These are phyloP conservation scores for Lynx canadensis DNA, from an alignment of 2,113 vertebrate genomes.

Conservation along the genomic window DNA sequence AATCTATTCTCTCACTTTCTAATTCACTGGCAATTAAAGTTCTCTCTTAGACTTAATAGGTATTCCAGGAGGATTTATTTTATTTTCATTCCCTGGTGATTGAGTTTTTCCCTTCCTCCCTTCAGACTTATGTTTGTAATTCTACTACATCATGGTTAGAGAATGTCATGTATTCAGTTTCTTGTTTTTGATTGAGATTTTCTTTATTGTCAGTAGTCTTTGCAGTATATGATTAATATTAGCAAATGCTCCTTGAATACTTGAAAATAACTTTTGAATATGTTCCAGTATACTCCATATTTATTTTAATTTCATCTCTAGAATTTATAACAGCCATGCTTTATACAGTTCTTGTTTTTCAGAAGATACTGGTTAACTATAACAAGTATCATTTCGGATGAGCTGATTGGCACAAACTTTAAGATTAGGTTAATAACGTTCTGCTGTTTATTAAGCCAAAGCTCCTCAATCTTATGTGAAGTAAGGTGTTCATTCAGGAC, in stretches of 20 bases:
- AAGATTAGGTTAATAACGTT: background rate
- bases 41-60: background rate
- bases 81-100: background rate
- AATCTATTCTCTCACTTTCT: background rate
- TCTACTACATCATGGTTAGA: background rate
- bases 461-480: background rate
- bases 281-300: background rate
- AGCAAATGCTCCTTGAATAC: background rate
- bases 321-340: background rate
- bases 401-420: background rate
- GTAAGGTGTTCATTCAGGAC: background rate
- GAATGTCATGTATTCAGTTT: background rate
- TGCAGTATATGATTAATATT: background rate
- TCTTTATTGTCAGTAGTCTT: background rate
- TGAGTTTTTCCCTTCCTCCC: background rate
- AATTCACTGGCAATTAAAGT: background rate
- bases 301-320: background rate
- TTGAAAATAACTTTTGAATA: background rate
- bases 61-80: background rate
- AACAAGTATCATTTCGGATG: background rate
- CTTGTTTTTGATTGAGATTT: background rate
- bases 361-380: background rate
- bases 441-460: constrained; percentile 5
- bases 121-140: constrained; percentile 11
- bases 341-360: background rate